Evolutionary conservation across 1,140 invertebrate species (phyloP), one percentile per base, ranked within the genome.

Genomic region (Diprion similis): DNA sequence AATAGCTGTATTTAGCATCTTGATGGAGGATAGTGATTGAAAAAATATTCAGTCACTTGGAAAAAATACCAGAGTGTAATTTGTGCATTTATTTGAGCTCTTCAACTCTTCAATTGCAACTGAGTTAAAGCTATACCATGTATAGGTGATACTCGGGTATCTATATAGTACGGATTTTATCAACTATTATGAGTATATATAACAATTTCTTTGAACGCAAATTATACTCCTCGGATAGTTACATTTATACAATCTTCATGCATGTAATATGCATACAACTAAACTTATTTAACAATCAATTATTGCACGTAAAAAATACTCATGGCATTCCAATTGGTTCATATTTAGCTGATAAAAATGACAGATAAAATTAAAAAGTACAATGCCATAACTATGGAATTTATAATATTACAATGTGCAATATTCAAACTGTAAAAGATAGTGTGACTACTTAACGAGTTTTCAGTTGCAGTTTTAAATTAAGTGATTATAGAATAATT

Each of bases 231-330:
- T 37, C 6, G 24, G 2, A 37, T 37, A 59, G 51, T 59, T 59
- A 59, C 11, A 59, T 59, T 59, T 59, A 59, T 59, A 59, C 51
- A 59, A 13, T 59, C 9, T 59, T 59, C 51, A 59, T 59, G 51
- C n/a, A 59, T 59, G 11, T 59, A 4, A 6, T 17, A 37, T 37
- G 6, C 24, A 37, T 37, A 37, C 24, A 37, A 37, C 24, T 37
- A 59, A 59, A 59, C n/a, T 59, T 0, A 15, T 13, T 59, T 15
- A 59, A 59, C 11, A 4, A 9, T 59, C n/a, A 59, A 59, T 17
- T 13, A 59, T 59, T 59, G 51, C 51, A 59, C 51, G n/a, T 59
- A 59, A 59, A 59, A 59, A 59, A 59, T 59, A 59, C 51, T 59
- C 24, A 37, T 37, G 24, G 24, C 24, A 1, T 37, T 37, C 24